Evolutionary conservation across 2,113 vertebrate genomes (phyloP), one percentile per base, ranked within the genome.

Genomic region (Aythya baeri): DNA sequence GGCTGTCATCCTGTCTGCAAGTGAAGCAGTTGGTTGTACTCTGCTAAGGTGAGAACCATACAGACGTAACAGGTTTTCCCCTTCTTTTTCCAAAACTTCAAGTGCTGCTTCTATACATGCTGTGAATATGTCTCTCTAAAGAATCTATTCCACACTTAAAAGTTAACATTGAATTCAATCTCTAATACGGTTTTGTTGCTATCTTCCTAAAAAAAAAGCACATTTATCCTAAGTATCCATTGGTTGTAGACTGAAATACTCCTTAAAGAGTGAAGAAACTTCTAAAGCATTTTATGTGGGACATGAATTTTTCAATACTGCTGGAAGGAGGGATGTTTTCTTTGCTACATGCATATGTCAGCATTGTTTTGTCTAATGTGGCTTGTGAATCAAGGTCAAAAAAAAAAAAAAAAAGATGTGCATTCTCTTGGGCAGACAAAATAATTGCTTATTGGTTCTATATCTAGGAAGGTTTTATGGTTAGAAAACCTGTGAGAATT

Each of bases 361-460:
- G n/a, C 8, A n/a, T 2, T 27, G 32, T 18, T n/a, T 7, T 57
- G 18, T 23, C 36, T 59, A 26, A 55, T 84, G 18, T 32, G 77
- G 14, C 66, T 91, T 78, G 17, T 46, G 36, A 82, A 26, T 41
- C 10, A n/a, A 44, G 21, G 7, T 68, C 23, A 27, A 88, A 79
- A 88, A 68, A 88, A 68, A 81, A 81, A 3, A 0, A 41, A 13
- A 41, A 3, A 0, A 4, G 23, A 13, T 0, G 0, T 23, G 6
- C 29, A 7, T 21, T 59, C 36, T 54, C 57, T 43, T 36, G 14
- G 55, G 13, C 25, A 86, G 49, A 55, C 23, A 74, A 78, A 34
- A 7, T 57, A 14, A 17, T 29, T 46, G 18, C 13, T 23, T 68
- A 52, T 2, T n/a, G 32, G 5, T 81, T 74, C 34, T 65, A 11